Conservation (phyloP, 2,888 invertebrate genomes). For the Ornithoptera alexandrae region DNA sequence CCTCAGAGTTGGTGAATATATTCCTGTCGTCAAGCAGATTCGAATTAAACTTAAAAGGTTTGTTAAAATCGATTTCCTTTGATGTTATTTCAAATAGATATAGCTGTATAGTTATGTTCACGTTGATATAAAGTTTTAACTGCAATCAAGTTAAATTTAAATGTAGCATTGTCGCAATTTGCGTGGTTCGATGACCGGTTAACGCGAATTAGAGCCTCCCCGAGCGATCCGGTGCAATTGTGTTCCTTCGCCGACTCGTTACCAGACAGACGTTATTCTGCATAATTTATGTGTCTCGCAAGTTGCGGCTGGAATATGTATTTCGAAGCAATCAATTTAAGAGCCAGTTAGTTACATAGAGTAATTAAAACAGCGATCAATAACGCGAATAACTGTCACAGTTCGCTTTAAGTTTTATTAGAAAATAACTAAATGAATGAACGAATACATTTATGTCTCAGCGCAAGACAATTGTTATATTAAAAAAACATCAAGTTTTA, state of each 20-base stretch:
- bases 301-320: background rate
- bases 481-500: background rate
- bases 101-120: no score
- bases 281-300: conserved; percentile 16
- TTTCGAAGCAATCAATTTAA: background rate
- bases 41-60: no score
- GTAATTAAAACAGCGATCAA: background rate
- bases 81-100: no score
- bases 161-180: no score
- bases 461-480: background rate
- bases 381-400: background rate
- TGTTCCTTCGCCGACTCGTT: background rate
- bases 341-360: conserved; percentile 3
- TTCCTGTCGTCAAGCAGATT: no score
- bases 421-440: background rate
- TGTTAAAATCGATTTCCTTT: no score
- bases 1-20: no score
- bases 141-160: no score
- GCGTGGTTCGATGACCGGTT: background rate
- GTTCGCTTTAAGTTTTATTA: background rate
- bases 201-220: background rate
- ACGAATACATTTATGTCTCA: background rate
- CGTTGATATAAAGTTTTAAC: no score
- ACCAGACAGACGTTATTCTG: background rate
- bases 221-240: conserved; percentile 3